Evolutionary conservation across 2,113 vertebrate species (phyloP), one percentile per base, ranked within the genome.

Genomic region (Calonectris borealis): DNA sequence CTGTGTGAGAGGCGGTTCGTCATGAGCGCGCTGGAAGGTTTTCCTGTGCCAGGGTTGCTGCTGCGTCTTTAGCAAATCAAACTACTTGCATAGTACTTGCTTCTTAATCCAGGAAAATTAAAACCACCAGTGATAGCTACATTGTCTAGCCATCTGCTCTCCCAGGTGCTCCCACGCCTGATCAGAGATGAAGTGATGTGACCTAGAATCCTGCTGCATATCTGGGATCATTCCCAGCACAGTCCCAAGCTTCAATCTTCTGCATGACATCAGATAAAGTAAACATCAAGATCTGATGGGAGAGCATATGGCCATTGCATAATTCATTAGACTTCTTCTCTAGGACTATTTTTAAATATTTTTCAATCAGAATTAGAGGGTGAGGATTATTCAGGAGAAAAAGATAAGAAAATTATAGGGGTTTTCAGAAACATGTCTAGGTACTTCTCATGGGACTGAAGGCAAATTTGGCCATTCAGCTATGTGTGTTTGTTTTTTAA

Each of bases 81-180:
- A 82, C 40, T 27, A 71, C 84, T 96, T 66, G 77, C 79, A 60
- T 18, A 66, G 51, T 49, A 27, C 87, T 91, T 68, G 52, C 81
- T 97, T 55, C 95, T 97, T 97, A 96, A 97, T 96, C 72, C 85
- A 89, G 85, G 94, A 40, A 97, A 95, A 97, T 97, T 83, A 97
- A 97, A 95, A 18, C 73, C 93, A 85, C 75, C 87, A 82, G 88
- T 46, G 69, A 80, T 13, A 62, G 87, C 92, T 65, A 18, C 71
- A 79, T 61, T 89, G 87, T 91, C 89, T 61, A 49, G 44, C 94
- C 97, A 97, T 97, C 97, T 98, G 97, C 95, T 95, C 48, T 73
- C 86, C 83, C 93, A 96, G 97, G 95, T 97, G 92, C 87, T 97
- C 60, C 71, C 57, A 69, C 25, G 64, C 34, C 80, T 90, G 96